Conservation (phyloP, 2,113 vertebrate species). For the Eptatretus burgeri region DNA sequence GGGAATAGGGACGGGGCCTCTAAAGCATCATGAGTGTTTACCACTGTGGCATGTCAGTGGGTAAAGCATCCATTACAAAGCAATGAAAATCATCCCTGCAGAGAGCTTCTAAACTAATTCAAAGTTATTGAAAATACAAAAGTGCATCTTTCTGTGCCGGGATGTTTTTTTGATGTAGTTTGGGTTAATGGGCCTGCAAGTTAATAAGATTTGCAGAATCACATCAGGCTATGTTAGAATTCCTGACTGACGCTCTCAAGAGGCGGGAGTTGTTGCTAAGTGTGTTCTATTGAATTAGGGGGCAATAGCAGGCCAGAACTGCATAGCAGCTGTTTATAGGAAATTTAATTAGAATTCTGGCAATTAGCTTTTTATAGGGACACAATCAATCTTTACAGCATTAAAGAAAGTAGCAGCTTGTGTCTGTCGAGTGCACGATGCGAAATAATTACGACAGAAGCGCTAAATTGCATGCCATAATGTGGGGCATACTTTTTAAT, state of each 20-base stretch:
- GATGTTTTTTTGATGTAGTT: slow-evolving; percentile 5
- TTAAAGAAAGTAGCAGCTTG: slow-evolving; percentile 4
- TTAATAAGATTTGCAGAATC: background rate
- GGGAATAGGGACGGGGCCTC: too few relatives aligned
- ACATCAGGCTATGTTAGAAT: slow-evolving; percentile 6
- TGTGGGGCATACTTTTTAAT: background rate
- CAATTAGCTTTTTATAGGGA: slow-evolving; percentile 6
- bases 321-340: slow-evolving; percentile 4
- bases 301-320: background rate
- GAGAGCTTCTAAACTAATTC: slow-evolving; percentile 4
- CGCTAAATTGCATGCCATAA: background rate
- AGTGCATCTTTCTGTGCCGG: background rate
- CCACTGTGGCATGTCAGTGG: too few relatives aligned
- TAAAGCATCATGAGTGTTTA: too few relatives aligned
- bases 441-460: background rate
- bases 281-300: slow-evolving; percentile 6
- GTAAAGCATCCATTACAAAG: too few relatives aligned
- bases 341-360: slow-evolving; percentile 1
- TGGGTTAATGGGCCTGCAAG: background rate
- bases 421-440: background rate
- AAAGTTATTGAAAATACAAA: slow-evolving; percentile 3
- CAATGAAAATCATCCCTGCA: background rate
- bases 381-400: slow-evolving; percentile 4
- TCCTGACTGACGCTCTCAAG: slow-evolving; percentile 3
- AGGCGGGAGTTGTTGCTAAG: slow-evolving; percentile 6